Evolutionary conservation across 2,888 invertebrate genomes (phyloP), one percentile per base, ranked within the genome.

Genomic region (Meteorus cinctellus): DNA sequence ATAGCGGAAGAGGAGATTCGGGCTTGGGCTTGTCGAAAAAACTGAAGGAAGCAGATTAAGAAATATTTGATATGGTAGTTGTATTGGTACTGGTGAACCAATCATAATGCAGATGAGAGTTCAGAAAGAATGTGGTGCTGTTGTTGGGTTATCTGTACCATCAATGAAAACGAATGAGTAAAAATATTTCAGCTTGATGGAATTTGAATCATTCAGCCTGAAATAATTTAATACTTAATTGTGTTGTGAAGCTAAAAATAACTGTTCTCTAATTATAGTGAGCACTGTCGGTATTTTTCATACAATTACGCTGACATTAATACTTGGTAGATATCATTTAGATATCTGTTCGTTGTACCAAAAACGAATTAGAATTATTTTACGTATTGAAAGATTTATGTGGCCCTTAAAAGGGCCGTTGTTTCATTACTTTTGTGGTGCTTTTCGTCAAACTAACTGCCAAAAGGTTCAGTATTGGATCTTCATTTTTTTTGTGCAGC

Each of bases 321-420:
- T 8, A 41, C 12, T 8, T 12, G 0, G 12, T 12, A 4, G 12
- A 34, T 34, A 0, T 34, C 34, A 8, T 34, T 34, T 8, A 34
- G 0, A 8, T 34, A 1, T 34, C 34, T 34, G 1, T 41, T 4
- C 1, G 6, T 41, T 12, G 41, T 10, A 8, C 8, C 6, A 6
- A 12, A 41, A 41, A 10, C 41, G 41, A 41, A 10, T 41, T 8
- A 41, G 41, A 24, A 6, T 19, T 34, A 45, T 76, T 55, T n/a
- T 12, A 70, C 70, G 74, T 70, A 62, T 29, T 12, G 31, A 60
- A 65, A 24, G 14, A 68, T 74, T 63, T 60, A 14, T 24, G 4
- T 71, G 76, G 76, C 73, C 74, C 77, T 75, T 45, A 78, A 70
- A 80, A 80, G 80, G 76, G 75, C 80, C 77, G 74, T 79, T 80